These are phyloP conservation scores for Lucinisca nassula DNA, from an alignment of 2,888 invertebrate species.

Conservation along the genomic window DNA sequence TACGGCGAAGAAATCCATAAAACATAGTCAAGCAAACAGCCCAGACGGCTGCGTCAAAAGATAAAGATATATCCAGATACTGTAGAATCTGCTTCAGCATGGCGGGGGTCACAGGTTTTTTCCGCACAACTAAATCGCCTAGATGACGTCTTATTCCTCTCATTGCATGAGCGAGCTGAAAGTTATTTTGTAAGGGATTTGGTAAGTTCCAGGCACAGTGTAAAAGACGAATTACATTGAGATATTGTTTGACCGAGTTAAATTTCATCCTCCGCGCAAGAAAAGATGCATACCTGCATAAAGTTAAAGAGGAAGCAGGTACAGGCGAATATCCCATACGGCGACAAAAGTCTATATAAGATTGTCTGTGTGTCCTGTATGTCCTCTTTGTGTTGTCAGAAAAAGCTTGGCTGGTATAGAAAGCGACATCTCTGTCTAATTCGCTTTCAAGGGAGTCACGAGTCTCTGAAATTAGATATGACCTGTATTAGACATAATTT, in stretches of 20 bases:
- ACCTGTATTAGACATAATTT: conserved; percentile 8
- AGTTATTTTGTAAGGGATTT: conserved; percentile 22
- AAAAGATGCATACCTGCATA: conserved; percentile 27
- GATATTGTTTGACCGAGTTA: conserved; percentile 41
- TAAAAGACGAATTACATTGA: conserved; percentile 36
- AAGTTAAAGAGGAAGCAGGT: conserved; percentile 1
- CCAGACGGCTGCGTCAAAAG: conserved; percentile 36
- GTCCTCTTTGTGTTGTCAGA: conserved; percentile 5
- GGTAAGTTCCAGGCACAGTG: conserved; percentile 41
- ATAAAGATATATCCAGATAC: conserved; percentile 4
- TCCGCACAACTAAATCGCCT: conserved; percentile 34
- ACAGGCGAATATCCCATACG: conserved; percentile 20
- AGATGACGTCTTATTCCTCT: conserved; percentile 30
- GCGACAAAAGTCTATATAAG: neutral
- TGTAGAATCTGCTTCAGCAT: conserved; percentile 9
- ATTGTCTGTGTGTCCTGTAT: neutral
- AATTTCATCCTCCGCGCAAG: conserved; percentile 25
- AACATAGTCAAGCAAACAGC: neutral
- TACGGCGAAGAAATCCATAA: neutral
- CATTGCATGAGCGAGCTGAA: conserved; percentile 12
- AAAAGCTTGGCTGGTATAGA: conserved; percentile 14
- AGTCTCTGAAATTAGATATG: conserved; percentile 8
- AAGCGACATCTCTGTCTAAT: conserved; percentile 27
- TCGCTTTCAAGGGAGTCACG: neutral
- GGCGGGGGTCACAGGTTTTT: conserved; percentile 35